Conservation (phyloP, 92 coral and sea anemone genomes). For the Zoanthus gigantus region DNA sequence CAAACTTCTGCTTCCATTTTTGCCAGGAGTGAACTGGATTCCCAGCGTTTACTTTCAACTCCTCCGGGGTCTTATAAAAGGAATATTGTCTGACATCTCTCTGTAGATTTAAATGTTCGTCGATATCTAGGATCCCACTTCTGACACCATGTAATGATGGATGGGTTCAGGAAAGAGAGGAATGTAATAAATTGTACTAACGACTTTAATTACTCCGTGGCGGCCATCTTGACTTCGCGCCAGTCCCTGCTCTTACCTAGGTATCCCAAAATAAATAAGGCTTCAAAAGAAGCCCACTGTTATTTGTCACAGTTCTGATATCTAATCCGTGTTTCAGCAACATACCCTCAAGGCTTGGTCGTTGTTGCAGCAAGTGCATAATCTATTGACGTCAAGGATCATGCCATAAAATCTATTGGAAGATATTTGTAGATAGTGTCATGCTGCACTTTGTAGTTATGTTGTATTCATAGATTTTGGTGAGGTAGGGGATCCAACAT, state of each 20-base stretch:
- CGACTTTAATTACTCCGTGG: not conserved
- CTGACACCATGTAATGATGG: constrained; percentile 47
- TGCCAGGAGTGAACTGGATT: constrained; percentile 64
- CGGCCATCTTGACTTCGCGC: too few species aligned
- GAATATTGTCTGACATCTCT: constrained; percentile 24
- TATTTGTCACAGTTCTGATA: too few species aligned
- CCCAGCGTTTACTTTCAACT: constrained; percentile 43
- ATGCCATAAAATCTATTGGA: not conserved
- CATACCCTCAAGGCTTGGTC: too few species aligned
- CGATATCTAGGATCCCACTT: constrained; percentile 7
- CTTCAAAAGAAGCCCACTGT: too few species aligned
- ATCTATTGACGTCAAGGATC: constrained; percentile 3
- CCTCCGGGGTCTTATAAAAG: constrained; percentile 45
- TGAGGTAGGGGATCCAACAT: not conserved
- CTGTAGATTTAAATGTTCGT: not conserved
- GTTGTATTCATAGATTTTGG: constrained; percentile 2
- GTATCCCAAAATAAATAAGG: too few species aligned
- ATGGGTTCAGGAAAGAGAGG: constrained; percentile 30
- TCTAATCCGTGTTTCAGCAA: too few species aligned
- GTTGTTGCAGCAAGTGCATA: not conserved
- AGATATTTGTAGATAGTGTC: not conserved
- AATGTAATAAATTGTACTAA: constrained; percentile 4
- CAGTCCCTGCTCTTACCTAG: too few species aligned
- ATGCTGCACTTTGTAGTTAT: constrained; percentile 5
- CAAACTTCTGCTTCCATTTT: constrained; percentile 58